These are phyloP conservation scores for Protodeltote pygarga DNA, from an alignment of 2,888 invertebrate species.

Conservation along the genomic window DNA sequence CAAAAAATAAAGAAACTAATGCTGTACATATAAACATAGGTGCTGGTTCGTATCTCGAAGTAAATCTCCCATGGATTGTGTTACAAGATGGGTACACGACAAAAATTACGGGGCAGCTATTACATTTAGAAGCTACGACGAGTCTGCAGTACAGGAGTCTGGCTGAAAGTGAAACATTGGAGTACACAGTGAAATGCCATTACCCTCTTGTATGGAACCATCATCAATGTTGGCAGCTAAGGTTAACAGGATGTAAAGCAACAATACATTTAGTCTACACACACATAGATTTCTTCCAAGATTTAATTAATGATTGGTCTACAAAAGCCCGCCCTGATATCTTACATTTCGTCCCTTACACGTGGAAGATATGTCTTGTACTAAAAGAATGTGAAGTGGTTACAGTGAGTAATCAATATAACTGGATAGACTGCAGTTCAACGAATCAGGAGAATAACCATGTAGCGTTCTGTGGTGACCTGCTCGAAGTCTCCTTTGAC, in stretches of 20 bases:
- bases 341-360: constrained; percentile 98
- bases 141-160: constrained; percentile 97
- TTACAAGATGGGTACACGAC: constrained; percentile 95
- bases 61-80: constrained; percentile 98
- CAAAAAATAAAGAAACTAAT: constrained; percentile 97
- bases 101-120: constrained; percentile 96
- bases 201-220: constrained; percentile 99
- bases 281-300: constrained; percentile 98
- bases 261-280: constrained; percentile 96
- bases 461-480: constrained; percentile 97
- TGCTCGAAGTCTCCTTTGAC: constrained; percentile 96
- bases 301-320: constrained; percentile 98
- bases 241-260: constrained; percentile 97
- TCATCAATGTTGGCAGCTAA: constrained; percentile 97
- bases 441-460: constrained; percentile 98
- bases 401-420: constrained; percentile 97
- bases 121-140: constrained; percentile 98
- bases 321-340: constrained; percentile 97
- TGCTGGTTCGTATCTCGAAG: constrained; percentile 97
- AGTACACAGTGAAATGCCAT: constrained; percentile 95
- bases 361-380: constrained; percentile 96
- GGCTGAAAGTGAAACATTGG: constrained; percentile 97
- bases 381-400: constrained; percentile 98
- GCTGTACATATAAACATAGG: constrained; percentile 98
- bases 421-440: constrained; percentile 99